Evolutionary conservation across 2,113 vertebrate genomes (phyloP), one percentile per base, ranked within the genome.

Genomic region (Muntiacus reevesi): DNA sequence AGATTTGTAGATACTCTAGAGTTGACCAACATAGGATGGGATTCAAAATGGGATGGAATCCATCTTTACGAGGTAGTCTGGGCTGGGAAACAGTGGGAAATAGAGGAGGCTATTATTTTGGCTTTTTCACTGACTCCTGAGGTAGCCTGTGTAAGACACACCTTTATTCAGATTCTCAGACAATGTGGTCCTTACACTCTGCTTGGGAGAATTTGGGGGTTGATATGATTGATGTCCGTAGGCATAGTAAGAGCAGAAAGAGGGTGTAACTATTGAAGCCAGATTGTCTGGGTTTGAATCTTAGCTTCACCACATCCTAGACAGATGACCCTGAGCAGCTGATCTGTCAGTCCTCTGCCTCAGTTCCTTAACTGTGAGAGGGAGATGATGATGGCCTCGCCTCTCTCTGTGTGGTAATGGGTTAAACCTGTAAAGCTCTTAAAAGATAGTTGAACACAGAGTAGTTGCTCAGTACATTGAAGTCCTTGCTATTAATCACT

Each of bases 1-100:
- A 96, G 97, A 98, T 97, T 67, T 78, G 57, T 55, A 89, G 82
- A 85, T 93, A 96, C 86, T 94, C 30, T 64, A 81, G 91, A 84
- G 62, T 93, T 97, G 97, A 97, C 96, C 94, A 97, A 7, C 93
- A 76, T 19, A 96, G 60, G 45, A n/a, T 50, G 36, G 55, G 71
- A 78, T 93, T 95, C 47, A 86, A 97, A 89, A 59, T 43, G 23
- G 30, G 27, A 28, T 94, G 45, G 67, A 59, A 23, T 86, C 88
- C 92, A 84, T 93, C 78, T 71, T 95, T 28, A 55, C 17, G 67
- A 74, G 78, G 23, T 87, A 14, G 43, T 97, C 25, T 94, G 47
- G 45, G 4, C 47, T 93, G 17, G 62, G 30, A 91, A 97, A 95
- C 76, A 96, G 85, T 87, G 57, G 62, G 36, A 92, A 87, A 45